A percentile compares a stretch with the other conserved stretches of the same genome.
Conservation (phyloP, 2,888 invertebrate species). For the Stenodera caucasica region DNA sequence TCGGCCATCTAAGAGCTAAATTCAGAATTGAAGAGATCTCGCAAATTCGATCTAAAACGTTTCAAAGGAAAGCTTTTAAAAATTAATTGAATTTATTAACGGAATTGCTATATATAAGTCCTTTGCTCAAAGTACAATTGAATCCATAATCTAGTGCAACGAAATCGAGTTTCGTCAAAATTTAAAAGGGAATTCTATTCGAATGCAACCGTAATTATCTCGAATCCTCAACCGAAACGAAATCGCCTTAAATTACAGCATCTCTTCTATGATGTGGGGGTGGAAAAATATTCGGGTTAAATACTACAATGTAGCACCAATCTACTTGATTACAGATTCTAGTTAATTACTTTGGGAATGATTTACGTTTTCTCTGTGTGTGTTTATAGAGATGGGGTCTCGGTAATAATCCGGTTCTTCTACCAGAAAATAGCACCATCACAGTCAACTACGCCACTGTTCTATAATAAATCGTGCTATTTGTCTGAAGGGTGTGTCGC, state of each 20-base stretch:
- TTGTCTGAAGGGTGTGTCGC: conserved; percentile 3
- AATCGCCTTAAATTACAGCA: too few species aligned
- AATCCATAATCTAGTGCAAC: too few species aligned
- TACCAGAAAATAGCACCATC: not conserved
- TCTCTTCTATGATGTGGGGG: too few species aligned
- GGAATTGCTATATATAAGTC: not conserved
- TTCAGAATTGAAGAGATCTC: too few species aligned
- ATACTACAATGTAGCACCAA: conserved; percentile 12
- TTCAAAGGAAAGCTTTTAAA: not conserved
- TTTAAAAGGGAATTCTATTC: too few species aligned
- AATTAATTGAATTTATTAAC: not conserved
- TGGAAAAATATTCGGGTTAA: too few species aligned
- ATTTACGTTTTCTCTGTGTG: conserved; percentile 12
- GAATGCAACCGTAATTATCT: too few species aligned
- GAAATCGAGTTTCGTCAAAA: not conserved
- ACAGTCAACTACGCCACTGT: not conserved
- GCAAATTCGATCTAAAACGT: too few species aligned
- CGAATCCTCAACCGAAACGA: too few species aligned
- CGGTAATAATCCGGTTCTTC: conserved; percentile 1
- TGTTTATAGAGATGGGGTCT: not conserved
- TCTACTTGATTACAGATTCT: conserved; percentile 23
- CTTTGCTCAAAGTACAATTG: not conserved
- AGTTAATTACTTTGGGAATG: conserved; percentile 18
- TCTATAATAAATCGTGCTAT: conserved; percentile 7
- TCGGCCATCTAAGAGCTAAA: too few species aligned